Evolutionary conservation across 2,888 invertebrate species (phyloP).

Genomic region (Psylliodes chrysocephalus): DNA sequence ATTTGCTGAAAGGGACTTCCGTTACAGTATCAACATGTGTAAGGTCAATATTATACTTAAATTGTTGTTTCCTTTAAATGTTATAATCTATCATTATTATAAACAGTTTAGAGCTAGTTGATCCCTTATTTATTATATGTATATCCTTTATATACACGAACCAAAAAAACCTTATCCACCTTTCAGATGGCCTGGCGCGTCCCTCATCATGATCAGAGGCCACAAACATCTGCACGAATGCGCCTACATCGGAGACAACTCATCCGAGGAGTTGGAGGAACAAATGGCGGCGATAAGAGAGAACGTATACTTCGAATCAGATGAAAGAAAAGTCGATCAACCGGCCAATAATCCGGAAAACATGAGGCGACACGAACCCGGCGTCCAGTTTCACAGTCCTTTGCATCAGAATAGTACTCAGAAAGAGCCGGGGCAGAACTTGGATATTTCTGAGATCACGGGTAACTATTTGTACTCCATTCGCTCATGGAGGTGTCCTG

Average conservation of each 20-base stretch:
- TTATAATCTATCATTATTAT: no score
- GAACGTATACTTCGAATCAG: constrained; percentile 50
- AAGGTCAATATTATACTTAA: constrained; percentile 68
- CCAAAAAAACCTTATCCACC: no score
- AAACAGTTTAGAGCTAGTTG: no score
- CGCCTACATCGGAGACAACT: constrained; percentile 84
- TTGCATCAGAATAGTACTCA: constrained; percentile 54
- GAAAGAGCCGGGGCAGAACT: constrained; percentile 40
- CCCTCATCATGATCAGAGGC: constrained; percentile 79
- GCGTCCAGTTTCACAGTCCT: constrained; percentile 72
- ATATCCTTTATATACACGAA: no score
- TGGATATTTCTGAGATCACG: constrained; percentile 54
- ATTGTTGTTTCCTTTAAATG: no score
- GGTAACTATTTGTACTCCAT: no score
- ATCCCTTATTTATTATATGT: no score
- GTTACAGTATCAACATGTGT: constrained; percentile 82
- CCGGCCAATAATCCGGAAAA: constrained; percentile 71
- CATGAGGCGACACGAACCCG: constrained; percentile 73
- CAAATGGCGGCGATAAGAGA: constrained; percentile 57
- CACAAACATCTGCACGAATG: constrained; percentile 82
- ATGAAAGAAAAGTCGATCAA: constrained; percentile 62
- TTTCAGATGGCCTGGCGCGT: constrained; percentile 78
- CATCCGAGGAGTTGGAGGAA: constrained; percentile 80
- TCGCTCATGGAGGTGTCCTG: no score
- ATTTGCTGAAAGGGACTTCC: constrained; percentile 77